A percentile compares a stretch with the other conserved stretches of the same genome.
phyloP scores from a whole-genome alignment of 2,888 invertebrate genomes.

The Phalangium opilio region DNA sequence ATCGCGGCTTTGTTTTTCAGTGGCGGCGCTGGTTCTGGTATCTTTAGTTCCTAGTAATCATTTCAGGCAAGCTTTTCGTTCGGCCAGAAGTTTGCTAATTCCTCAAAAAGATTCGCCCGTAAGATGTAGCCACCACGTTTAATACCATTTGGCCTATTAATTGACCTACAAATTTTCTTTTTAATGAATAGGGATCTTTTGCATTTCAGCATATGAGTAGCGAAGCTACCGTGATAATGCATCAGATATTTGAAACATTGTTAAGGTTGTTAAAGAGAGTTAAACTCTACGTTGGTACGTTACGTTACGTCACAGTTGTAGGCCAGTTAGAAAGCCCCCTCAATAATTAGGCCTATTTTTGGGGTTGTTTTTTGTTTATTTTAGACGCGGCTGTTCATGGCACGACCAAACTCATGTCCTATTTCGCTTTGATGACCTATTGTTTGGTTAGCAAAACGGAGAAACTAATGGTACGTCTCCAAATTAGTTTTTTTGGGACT shows the following conservation, averaged over 20 bases:
- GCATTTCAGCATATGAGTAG: slow-evolving; percentile 33
- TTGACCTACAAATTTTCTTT: no score
- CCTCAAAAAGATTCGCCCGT: slow-evolving; percentile 36
- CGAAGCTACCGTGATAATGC: slow-evolving; percentile 45
- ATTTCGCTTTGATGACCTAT: slow-evolving; percentile 80
- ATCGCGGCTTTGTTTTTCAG: slow-evolving; percentile 34
- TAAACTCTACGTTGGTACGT: slow-evolving; percentile 47
- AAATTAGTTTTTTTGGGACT: no score
- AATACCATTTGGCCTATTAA: no score
- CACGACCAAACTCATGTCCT: slow-evolving; percentile 77
- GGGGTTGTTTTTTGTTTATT: no score
- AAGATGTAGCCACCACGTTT: slow-evolving; percentile 9
- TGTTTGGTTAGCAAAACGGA: slow-evolving; percentile 79
- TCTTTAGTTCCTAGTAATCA: slow-evolving; percentile 78
- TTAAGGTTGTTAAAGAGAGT: slow-evolving; percentile 53
- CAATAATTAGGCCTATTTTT: no score
- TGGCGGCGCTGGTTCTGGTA: slow-evolving; percentile 74
- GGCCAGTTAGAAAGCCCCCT: no score
- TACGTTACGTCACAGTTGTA: no score
- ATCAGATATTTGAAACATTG: slow-evolving; percentile 36
- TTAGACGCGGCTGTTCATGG: slow-evolving; percentile 48
- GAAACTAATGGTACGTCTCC: slow-evolving; percentile 63
- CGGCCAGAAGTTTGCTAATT: slow-evolving; percentile 39
- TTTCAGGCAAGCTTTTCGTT: slow-evolving; percentile 71
- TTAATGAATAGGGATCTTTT: background rate